Conservation (phyloP, 2,113 vertebrate genomes). For the Felis catus region DNA sequence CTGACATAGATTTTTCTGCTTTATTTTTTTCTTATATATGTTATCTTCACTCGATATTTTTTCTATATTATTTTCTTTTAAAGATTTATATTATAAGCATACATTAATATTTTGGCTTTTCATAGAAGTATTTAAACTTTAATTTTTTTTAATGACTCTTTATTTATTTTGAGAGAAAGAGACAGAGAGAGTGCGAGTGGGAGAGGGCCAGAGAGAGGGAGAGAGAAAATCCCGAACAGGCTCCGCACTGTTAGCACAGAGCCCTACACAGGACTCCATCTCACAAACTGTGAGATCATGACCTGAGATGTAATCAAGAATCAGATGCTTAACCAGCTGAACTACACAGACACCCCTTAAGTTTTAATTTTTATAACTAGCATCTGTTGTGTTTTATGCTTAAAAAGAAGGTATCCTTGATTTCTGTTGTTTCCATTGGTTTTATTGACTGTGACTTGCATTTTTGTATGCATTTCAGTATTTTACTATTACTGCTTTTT, state of each 20-base stretch:
- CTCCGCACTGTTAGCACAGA: too few species aligned
- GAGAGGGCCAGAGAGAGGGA: too few species aligned
- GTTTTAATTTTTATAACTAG: not conserved
- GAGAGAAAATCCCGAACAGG: too few species aligned
- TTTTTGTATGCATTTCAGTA: not conserved
- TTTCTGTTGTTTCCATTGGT: not conserved
- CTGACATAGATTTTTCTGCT: not conserved
- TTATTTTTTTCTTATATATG: not conserved
- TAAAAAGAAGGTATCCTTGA: not conserved
- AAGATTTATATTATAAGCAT: not conserved
- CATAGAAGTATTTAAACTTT: not conserved
- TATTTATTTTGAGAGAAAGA: too few species aligned
- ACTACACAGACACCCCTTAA: not conserved
- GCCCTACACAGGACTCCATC: too few species aligned
- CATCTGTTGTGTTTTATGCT: not conserved
- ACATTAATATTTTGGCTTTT: not conserved
- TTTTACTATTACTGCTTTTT: not conserved
- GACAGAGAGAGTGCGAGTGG: too few species aligned
- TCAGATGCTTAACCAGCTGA: too few species aligned
- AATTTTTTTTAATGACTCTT: too few species aligned
- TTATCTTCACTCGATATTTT: not conserved
- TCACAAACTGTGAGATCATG: too few species aligned
- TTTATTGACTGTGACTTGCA: not conserved
- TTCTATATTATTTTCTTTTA: not conserved
- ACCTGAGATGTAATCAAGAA: too few species aligned